Evolutionary conservation across 1,140 invertebrate genomes (phyloP).

Genomic region (Scaptomyza montana): DNA sequence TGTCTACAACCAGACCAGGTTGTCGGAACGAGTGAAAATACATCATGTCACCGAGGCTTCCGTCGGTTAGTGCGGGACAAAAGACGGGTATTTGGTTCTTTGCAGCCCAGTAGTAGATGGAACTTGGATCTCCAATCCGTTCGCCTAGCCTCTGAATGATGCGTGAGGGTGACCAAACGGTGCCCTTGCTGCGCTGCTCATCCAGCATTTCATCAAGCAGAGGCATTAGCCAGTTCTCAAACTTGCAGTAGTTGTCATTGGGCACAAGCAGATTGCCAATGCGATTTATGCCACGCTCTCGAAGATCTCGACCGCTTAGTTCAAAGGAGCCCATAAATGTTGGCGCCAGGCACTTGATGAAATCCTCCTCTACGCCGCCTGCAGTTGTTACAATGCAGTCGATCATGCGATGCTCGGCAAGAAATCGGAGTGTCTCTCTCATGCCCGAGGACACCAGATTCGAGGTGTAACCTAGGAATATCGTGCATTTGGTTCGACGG

Average conservation of each 20-base stretch:
- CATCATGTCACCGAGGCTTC: conserved; percentile 99
- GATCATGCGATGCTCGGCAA: conserved; percentile 93
- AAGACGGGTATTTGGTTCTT: conserved; percentile 99
- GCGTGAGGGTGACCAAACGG: conserved; percentile 97
- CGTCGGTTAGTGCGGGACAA: conserved; percentile 99
- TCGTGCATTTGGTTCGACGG: conserved; percentile 93
- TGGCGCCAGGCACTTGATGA: conserved; percentile 98
- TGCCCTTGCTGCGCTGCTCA: conserved; percentile 92
- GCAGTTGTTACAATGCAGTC: conserved; percentile 99
- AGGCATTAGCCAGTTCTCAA: conserved; percentile 99
- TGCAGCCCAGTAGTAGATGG: conserved; percentile 99
- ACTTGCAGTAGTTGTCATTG: conserved; percentile 99
- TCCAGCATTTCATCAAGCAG: conserved; percentile 95
- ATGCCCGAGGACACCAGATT: conserved; percentile 98
- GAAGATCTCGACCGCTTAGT: conserved; percentile 90
- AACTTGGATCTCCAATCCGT: conserved; percentile 95
- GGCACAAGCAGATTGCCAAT: conserved; percentile 99
- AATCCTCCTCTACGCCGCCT: conserved; percentile 99
- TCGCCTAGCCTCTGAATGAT: conserved; percentile 93
- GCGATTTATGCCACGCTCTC: conserved; percentile 96
- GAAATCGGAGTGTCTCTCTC: conserved; percentile 94
- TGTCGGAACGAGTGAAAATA: conserved; percentile 98
- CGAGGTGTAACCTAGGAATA: conserved; percentile 99
- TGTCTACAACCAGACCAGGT: conserved; percentile 96
- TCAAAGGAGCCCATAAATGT: conserved; percentile 93